Evolutionary conservation across 2,888 invertebrate genomes (phyloP), one percentile per base, ranked within the genome.

Genomic region (Melieria crassipennis): DNA sequence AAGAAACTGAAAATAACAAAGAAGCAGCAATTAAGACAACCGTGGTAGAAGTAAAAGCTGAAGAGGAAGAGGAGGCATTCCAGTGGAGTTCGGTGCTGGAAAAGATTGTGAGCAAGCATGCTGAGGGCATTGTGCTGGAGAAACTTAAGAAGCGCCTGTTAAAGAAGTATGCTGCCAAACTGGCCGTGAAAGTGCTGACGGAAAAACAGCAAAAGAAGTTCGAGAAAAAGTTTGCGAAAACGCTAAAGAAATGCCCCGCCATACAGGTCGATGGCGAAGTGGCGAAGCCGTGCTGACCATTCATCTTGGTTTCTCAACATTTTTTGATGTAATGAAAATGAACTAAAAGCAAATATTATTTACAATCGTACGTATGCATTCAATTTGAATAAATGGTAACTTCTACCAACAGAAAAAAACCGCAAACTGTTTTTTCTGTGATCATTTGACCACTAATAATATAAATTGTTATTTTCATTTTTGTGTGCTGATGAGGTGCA

Each of bases 131-230:
- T 58, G 89, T 91, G 0, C 83, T 93, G 70, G 93, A 92, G 80
- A 92, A 93, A 79, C 86, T 96, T 16, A 91, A 91, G 78, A 94
- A 93, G 82, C 95, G 94, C 87, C 91, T 94, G 7, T 81, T 92
- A 2, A 89, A 89, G 62, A 91, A 91, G 77, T 94, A 92, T 78
- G 74, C 74, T 43, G 80, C 85, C 56, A 82, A 83, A 74, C 61
- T 82, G 9, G 81, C 88, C 1, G 80, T 82, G 50, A 75, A 85
- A 60, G 89, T 89, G 65, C 86, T 89, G 0, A 81, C 61, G 5
- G 82, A 80, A 11, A 82, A 83, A 70, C 82, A 86, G 5, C 87
- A 89, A 72, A 91, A 91, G 75, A 91, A 92, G 81, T 90, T 92
- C 78, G 87, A 89, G 65, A 91, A 91, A 76, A 93, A 92, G 81